phyloP scores from a whole-genome alignment of 2,797 vertebrate species.

The Tenualosa ilisha region DNA sequence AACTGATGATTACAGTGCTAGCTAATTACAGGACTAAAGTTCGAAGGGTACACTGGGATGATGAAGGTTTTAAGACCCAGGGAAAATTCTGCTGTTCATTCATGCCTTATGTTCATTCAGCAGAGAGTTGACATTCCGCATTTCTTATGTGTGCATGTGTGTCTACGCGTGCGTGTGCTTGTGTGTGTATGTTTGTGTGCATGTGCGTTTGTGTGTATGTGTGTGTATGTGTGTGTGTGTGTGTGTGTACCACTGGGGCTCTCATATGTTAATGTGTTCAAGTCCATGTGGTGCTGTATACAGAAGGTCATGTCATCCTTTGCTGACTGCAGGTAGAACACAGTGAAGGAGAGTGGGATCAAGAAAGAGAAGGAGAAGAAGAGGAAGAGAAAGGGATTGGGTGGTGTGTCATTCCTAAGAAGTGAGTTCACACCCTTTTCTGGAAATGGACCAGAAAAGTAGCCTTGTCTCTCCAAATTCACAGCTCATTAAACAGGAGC shows the following conservation, averaged over 20 bases:
- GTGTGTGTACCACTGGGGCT: neutral
- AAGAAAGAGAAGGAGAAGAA: neutral
- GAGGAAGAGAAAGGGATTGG: neutral
- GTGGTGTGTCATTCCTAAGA: neutral
- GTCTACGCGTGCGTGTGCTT: neutral
- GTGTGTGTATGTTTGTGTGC: too few relatives aligned
- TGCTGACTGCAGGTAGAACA: neutral
- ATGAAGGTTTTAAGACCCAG: neutral
- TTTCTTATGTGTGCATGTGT: neutral
- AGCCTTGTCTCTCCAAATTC: neutral
- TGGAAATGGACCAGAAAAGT: neutral
- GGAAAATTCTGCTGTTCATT: neutral
- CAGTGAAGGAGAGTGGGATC: neutral
- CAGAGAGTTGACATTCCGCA: neutral
- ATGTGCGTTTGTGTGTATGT: too few relatives aligned
- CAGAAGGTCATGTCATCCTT: neutral
- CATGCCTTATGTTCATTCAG: neutral
- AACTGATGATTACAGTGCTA: neutral
- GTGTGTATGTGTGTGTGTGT: neutral
- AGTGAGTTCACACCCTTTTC: neutral
- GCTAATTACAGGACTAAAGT: neutral
- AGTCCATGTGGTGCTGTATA: neutral
- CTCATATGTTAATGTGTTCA: neutral
- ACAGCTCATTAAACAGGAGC: slow-evolving; percentile 1
- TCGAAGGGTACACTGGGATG: neutral